A percentile compares a stretch with the other conserved stretches of the same genome.
phyloP scores from a whole-genome alignment of 1,140 invertebrate genomes.

The Drosophila micromelanica region DNA sequence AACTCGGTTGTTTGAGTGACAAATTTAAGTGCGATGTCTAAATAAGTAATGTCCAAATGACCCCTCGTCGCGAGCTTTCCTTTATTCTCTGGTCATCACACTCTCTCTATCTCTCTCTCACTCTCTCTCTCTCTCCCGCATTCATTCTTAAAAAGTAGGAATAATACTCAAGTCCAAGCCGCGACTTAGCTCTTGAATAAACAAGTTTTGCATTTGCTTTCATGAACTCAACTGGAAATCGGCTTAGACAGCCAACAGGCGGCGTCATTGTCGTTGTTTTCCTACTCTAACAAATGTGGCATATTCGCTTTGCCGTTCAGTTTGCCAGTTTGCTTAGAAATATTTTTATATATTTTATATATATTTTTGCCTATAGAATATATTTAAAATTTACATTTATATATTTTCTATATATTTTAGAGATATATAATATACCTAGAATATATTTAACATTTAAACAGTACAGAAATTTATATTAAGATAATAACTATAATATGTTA shows the following conservation, averaged over 20 bases:
- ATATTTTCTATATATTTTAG: too few relatives aligned
- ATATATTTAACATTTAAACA: too few relatives aligned
- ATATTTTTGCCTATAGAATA: neutral
- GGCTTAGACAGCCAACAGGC: conserved; percentile 52
- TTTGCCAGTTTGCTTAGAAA: neutral
- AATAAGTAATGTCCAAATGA: conserved; percentile 67
- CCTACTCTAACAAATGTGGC: conserved; percentile 30
- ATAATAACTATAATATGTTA: too few relatives aligned
- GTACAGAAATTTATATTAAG: too few relatives aligned
- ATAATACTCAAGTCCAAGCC: conserved; percentile 48
- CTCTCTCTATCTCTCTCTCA: neutral
- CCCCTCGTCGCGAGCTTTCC: too few relatives aligned
- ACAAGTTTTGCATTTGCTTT: conserved; percentile 78
- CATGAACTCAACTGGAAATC: conserved; percentile 72
- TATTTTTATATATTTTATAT: neutral
- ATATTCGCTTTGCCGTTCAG: neutral
- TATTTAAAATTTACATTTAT: too few relatives aligned
- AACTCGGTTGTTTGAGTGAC: conserved; percentile 62
- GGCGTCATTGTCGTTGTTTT: conserved; percentile 47
- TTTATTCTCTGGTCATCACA: neutral
- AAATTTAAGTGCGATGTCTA: conserved; percentile 73
- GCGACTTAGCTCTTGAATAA: conserved; percentile 76
- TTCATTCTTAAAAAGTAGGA: conserved; percentile 38
- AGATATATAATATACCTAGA: too few relatives aligned
- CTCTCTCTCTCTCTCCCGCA: too few relatives aligned